phyloP scores from a whole-genome alignment of 2,113 vertebrate species.

The Phylloscopus trochilus region DNA sequence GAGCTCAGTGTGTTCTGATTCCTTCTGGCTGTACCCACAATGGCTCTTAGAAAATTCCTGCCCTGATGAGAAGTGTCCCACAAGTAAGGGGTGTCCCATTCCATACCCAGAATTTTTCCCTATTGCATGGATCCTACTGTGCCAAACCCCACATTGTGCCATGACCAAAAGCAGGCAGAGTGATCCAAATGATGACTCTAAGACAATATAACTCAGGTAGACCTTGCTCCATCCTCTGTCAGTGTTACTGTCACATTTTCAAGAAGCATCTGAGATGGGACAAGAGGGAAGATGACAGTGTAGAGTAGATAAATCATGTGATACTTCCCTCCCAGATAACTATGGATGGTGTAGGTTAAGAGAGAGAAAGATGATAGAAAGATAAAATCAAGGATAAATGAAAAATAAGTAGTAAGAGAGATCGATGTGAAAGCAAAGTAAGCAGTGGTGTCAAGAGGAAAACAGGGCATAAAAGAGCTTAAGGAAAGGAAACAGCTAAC shows the following conservation, averaged over 20 bases:
- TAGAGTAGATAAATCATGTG: background rate
- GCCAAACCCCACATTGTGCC: background rate
- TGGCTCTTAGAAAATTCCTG: background rate
- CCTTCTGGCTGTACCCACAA: background rate
- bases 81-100: no score
- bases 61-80: background rate
- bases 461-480: background rate
- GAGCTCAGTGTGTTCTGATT: background rate
- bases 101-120: background rate
- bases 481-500: background rate
- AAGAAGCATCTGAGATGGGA: background rate
- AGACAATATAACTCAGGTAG: background rate
- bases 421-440: background rate
- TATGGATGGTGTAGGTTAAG: background rate
- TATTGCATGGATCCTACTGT: accelerated
- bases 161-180: background rate
- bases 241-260: background rate
- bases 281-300: background rate
- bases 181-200: background rate
- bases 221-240: background rate
- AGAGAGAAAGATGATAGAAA: background rate
- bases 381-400: constrained; percentile 10
- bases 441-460: background rate
- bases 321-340: background rate
- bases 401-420: background rate